phyloP scores from a whole-genome alignment of 2,113 vertebrate species.

The Manacus vitellinus region DNA sequence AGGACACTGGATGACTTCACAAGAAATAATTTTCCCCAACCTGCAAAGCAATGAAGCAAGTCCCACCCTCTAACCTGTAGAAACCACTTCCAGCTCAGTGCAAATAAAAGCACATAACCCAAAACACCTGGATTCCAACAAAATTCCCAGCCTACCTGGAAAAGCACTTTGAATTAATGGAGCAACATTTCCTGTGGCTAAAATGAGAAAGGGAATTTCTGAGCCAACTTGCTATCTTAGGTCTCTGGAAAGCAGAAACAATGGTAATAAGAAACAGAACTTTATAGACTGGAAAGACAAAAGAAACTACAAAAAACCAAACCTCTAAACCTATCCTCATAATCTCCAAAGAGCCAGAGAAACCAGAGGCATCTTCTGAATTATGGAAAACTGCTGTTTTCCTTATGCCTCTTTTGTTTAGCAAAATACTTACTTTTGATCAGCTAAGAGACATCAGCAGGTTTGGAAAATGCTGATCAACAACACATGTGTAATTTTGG shows the following conservation, averaged over 20 bases:
- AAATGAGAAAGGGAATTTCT: constrained; percentile 38
- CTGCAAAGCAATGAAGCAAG: not conserved
- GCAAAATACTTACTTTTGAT: not conserved
- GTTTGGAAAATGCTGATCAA: not conserved
- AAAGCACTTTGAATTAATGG: not conserved
- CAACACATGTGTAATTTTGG: not conserved
- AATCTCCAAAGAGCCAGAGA: not conserved
- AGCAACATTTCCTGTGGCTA: constrained; percentile 16
- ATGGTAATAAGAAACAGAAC: constrained; percentile 41
- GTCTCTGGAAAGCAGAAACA: constrained; percentile 43
- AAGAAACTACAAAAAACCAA: not conserved
- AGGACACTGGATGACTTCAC: accelerated
- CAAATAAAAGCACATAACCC: not conserved
- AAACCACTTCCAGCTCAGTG: not conserved
- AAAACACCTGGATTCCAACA: not conserved
- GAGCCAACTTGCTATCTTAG: constrained; percentile 21
- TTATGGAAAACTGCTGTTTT: not conserved
- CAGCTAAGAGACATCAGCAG: not conserved
- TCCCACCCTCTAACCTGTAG: not conserved
- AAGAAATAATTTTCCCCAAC: not conserved
- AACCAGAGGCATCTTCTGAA: not conserved
- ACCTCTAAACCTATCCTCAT: not conserved
- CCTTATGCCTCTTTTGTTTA: not conserved
- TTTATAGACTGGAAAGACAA: not conserved
- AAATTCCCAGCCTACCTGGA: constrained; percentile 8